These are phyloP conservation scores for Drosophila santomea DNA, from an alignment of 1,140 invertebrate genomes.

Conservation along the genomic window DNA sequence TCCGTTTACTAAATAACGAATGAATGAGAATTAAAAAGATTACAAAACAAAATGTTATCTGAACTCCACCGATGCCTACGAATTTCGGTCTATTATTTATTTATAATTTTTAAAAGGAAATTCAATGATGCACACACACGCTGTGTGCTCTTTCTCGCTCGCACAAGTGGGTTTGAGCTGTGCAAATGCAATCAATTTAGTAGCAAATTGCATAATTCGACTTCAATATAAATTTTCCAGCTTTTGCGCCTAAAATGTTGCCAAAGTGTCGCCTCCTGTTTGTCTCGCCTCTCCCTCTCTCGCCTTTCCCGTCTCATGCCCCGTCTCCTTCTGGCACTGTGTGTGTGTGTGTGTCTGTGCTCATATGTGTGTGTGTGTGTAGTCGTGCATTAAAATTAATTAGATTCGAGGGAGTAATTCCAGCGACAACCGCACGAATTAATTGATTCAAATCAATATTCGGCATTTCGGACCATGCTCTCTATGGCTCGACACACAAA, in stretches of 20 bases:
- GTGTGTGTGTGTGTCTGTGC: background rate
- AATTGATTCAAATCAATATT: constrained; percentile 85
- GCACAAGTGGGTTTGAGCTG: constrained; percentile 30
- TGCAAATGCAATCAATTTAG: constrained; percentile 83
- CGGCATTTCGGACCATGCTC: constrained; percentile 69
- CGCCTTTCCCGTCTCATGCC: background rate
- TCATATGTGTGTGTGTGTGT: constrained; percentile 47
- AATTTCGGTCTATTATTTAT: constrained; percentile 51
- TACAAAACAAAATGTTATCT: constrained; percentile 38
- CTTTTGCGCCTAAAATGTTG: constrained; percentile 75
- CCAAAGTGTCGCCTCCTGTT: constrained; percentile 70
- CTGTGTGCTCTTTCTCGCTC: no score
- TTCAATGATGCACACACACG: constrained; percentile 38
- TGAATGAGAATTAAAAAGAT: background rate
- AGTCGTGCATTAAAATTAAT: constrained; percentile 85
- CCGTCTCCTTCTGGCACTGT: constrained; percentile 15
- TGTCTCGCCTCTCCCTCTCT: constrained; percentile 12
- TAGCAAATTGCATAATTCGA: constrained; percentile 83
- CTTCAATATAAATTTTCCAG: constrained; percentile 79
- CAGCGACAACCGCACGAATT: constrained; percentile 84
- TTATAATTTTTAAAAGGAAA: constrained; percentile 58
- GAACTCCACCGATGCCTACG: constrained; percentile 37
- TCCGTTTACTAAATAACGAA: background rate
- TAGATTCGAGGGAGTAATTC: constrained; percentile 85
- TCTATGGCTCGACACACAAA: constrained; percentile 23